These are phyloP conservation scores for Coilia nasus DNA, from an alignment of 2,797 vertebrate genomes.

Conservation along the genomic window DNA sequence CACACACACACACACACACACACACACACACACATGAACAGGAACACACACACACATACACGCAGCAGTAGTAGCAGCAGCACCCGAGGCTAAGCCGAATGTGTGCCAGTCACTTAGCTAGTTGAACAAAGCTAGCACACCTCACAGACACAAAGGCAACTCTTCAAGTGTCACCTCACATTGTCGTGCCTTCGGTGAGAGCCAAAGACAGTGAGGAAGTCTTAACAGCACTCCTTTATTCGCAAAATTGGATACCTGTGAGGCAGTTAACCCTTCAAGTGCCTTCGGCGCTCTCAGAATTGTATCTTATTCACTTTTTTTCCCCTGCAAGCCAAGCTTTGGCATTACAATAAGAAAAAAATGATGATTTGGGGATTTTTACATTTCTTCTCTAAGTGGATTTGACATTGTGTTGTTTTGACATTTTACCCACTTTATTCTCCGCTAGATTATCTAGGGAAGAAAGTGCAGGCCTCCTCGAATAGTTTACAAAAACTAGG, in stretches of 20 bases:
- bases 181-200: slow-evolving; percentile 60
- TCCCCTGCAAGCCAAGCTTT: neutral
- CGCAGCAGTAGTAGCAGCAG: slow-evolving; percentile 67
- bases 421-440: slow-evolving; percentile 13
- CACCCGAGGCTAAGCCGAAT: slow-evolving; percentile 81
- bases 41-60: no score
- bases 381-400: neutral
- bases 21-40: no score
- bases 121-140: slow-evolving; percentile 65
- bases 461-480: neutral
- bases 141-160: slow-evolving; percentile 61
- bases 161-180: slow-evolving; percentile 69
- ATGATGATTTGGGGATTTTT: neutral
- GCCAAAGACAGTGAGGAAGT: slow-evolving; percentile 45
- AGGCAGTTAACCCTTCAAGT: slow-evolving; percentile 12
- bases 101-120: slow-evolving; percentile 76
- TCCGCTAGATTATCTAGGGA: neutral
- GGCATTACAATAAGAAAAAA: neutral
- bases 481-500: neutral
- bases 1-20: no score
- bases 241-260: neutral
- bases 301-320: neutral
- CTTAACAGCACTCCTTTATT: slow-evolving; percentile 14
- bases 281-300: neutral
- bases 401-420: neutral